phyloP scores from a whole-genome alignment of 2,113 vertebrate species.

The Epinephelus fuscoguttatus region DNA sequence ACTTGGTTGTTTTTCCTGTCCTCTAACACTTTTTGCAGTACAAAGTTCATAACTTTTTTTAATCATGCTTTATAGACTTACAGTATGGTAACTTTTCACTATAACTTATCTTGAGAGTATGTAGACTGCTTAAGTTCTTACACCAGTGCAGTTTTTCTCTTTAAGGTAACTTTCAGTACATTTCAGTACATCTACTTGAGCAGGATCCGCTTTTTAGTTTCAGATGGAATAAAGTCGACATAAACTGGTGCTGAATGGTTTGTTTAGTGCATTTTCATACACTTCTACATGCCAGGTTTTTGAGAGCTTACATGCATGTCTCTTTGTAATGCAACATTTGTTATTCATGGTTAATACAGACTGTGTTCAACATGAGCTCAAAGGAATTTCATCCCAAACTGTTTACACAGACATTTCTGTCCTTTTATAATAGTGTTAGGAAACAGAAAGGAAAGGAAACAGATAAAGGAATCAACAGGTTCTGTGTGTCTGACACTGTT shows the following conservation, averaged over 20 bases:
- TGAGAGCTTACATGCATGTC: neutral
- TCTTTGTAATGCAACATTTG: neutral
- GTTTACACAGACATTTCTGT: neutral
- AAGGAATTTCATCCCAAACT: neutral
- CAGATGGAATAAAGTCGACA: neutral
- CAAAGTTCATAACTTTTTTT: neutral
- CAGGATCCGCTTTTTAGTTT: neutral
- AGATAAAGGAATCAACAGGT: neutral
- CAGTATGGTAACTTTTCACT: neutral
- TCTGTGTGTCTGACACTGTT: neutral
- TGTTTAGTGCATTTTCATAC: neutral
- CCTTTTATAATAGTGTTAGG: neutral
- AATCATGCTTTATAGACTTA: neutral
- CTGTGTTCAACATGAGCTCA: neutral
- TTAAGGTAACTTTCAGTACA: neutral
- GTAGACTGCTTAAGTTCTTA: too few relatives aligned
- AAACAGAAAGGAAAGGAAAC: slow-evolving; percentile 36
- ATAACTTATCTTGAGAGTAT: too few relatives aligned
- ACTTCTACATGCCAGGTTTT: neutral
- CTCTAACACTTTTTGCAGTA: neutral
- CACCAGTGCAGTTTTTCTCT: neutral
- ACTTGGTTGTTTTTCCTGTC: neutral
- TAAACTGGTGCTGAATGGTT: neutral
- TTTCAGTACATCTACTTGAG: neutral
- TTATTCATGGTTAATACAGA: neutral